A percentile compares a stretch with the other conserved stretches of the same genome.
phyloP scores from a whole-genome alignment of 2,797 vertebrate genomes.

The Coendou prehensilis region DNA sequence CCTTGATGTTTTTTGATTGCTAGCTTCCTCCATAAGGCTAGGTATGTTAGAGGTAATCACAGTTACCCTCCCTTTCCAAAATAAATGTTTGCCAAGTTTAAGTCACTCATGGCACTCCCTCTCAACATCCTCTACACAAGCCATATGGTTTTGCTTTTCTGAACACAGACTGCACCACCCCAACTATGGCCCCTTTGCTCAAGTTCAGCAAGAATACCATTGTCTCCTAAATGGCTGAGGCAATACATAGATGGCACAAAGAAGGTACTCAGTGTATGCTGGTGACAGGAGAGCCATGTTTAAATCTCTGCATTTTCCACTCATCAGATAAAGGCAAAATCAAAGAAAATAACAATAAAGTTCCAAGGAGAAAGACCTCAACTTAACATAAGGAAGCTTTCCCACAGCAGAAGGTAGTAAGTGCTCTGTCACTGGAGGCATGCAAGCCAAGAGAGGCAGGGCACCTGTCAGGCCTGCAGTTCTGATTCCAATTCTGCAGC shows the following conservation, averaged over 20 bases:
- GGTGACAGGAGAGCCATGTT: constrained; percentile 63
- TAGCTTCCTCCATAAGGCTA: constrained; percentile 23
- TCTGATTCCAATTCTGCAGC: constrained; percentile 75
- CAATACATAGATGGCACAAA: constrained; percentile 62
- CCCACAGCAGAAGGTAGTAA: constrained; percentile 56
- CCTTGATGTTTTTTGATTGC: constrained; percentile 26
- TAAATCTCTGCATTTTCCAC: constrained; percentile 66
- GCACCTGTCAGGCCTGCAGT: constrained; percentile 79
- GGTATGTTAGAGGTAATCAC: background rate
- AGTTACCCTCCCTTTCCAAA: background rate
- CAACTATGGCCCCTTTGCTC: constrained; percentile 38
- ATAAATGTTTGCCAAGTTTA: constrained; percentile 63
- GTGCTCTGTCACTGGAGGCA: constrained; percentile 78
- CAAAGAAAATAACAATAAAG: constrained; percentile 68
- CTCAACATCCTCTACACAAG: background rate
- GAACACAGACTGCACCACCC: constrained; percentile 13
- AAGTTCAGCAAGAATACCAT: constrained; percentile 69
- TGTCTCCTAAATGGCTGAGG: constrained; percentile 52
- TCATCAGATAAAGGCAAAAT: constrained; percentile 61
- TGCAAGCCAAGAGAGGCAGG: constrained; percentile 72
- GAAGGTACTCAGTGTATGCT: constrained; percentile 56
- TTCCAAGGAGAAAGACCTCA: constrained; percentile 44
- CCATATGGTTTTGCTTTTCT: constrained; percentile 59
- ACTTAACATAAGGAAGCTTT: constrained; percentile 59
- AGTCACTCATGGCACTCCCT: constrained; percentile 6